Evolutionary conservation across 2,797 vertebrate species (phyloP), one percentile per base, ranked within the genome.

Genomic region (Halcyon leucocephala): DNA sequence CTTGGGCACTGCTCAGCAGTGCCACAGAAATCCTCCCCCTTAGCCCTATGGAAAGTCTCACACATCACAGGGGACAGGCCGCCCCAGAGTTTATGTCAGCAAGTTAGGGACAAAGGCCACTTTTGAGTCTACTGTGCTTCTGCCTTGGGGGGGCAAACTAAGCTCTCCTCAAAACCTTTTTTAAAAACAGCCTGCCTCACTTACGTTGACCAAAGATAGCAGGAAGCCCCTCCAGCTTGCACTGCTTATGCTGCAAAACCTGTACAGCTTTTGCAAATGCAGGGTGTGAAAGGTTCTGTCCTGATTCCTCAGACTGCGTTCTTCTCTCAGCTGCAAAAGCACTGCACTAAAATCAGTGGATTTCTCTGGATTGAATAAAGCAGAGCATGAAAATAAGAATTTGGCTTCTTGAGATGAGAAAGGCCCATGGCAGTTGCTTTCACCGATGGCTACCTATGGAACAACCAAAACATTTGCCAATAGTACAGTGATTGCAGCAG

Each of bases 351-450:
- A 76, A 39, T 15, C 89, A 17, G 9, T 7, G 77, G 26, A 12
- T 46, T 77, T 73, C 70, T 93, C 55, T 46, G 74, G 9, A 67
- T 39, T 83, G 54, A 97, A 95, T 97, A 95, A 96, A 97, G 74
- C 49, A 65, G 7, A 51, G 57, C 48, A 1, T 77, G 71, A 57
- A 94, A 95, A 76, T 8, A 17, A 39, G 10, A 28, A 14, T 22
- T 3, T 86, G 93, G 67, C 82, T 95, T 66, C 52, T 70, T 95
- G 83, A 31, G 52, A 11, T 41, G 69, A 80, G 62, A 80, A 86
- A 66, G 54, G 31, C 49, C 42, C 24, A 9, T 3, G 41, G 76
- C 76, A 39, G n/a, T 37, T 61, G 31, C 20, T 61, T 42, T n/a
- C 58, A 21, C 67, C 49, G 79, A 54, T 22, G 58, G 72, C 58